Conservation (phyloP, 2,113 vertebrate genomes). For the Cathartes aura region DNA sequence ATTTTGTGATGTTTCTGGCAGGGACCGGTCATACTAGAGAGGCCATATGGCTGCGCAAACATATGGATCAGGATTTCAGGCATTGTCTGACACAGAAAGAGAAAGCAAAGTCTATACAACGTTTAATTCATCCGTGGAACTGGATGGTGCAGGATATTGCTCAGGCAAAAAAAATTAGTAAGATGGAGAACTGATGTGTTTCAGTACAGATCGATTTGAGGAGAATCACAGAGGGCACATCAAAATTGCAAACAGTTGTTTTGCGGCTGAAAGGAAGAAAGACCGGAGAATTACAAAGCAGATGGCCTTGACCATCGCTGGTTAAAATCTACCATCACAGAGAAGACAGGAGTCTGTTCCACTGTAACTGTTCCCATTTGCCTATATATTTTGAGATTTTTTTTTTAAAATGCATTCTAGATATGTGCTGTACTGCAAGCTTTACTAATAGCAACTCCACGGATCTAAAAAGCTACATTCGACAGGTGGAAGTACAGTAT, state of each 20-base stretch:
- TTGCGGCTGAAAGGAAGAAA: neutral
- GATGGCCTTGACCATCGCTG: neutral
- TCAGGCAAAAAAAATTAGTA: neutral
- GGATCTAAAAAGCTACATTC: neutral
- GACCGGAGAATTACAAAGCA: neutral
- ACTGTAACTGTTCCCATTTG: neutral
- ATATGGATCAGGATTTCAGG: slow-evolving; percentile 15
- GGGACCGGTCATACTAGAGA: neutral
- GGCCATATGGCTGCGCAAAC: neutral
- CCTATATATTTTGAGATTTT: neutral
- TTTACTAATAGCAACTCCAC: neutral
- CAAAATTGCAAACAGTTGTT: neutral
- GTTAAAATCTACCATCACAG: neutral
- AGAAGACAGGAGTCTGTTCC: neutral
- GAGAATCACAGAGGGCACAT: neutral
- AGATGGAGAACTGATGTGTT: neutral
- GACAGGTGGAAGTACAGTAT: neutral
- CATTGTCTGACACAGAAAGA: neutral
- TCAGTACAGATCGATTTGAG: neutral
- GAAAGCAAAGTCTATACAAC: neutral
- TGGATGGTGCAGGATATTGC: neutral
- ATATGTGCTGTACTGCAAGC: neutral
- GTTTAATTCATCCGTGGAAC: neutral
- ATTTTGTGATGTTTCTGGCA: slow-evolving; percentile 44
- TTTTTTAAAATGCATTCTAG: neutral